A percentile compares a stretch with the other conserved stretches of the same genome.
Evolutionary conservation across 2,797 vertebrate genomes (phyloP).

Genomic region (Leptoclinus maculatus): DNA sequence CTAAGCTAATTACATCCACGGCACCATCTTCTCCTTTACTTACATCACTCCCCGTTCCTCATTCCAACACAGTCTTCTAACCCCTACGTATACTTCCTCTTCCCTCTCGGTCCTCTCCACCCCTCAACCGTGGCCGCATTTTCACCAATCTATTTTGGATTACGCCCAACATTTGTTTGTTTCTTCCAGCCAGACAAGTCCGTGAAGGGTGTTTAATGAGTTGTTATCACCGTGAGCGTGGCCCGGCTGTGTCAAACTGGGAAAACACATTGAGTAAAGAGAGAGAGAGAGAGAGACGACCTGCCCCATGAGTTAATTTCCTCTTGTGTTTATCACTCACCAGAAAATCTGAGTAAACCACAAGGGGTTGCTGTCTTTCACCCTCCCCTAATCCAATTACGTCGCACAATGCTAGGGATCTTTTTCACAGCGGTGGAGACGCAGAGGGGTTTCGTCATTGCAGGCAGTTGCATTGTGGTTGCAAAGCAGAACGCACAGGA

Average conservation of each 20-base stretch:
- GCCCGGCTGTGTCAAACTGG: conserved; percentile 17
- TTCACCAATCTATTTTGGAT: conserved; percentile 31
- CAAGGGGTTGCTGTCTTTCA: conserved; percentile 33
- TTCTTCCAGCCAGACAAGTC: conserved; percentile 43
- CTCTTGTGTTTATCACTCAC: conserved; percentile 49
- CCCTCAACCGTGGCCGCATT: not conserved
- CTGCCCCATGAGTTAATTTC: conserved; percentile 33
- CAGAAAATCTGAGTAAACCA: conserved; percentile 28
- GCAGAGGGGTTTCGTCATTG: conserved; percentile 12
- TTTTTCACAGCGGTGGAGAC: conserved; percentile 22
- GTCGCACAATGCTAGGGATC: conserved; percentile 4
- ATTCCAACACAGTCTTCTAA: not conserved
- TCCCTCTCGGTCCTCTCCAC: not conserved
- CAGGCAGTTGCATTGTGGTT: not conserved
- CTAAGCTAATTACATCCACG: conserved; percentile 39
- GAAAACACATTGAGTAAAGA: conserved; percentile 4
- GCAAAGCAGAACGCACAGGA: not conserved
- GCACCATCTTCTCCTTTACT: conserved; percentile 8
- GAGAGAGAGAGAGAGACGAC: conserved; percentile 6
- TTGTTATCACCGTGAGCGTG: conserved; percentile 52
- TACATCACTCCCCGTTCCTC: conserved; percentile 12
- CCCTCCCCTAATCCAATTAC: conserved; percentile 60
- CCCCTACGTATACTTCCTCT: not conserved
- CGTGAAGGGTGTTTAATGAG: conserved; percentile 68
- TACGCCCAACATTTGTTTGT: conserved; percentile 48